phyloP scores from a whole-genome alignment of 2,113 vertebrate genomes.

The Sapayoa aenigma region DNA sequence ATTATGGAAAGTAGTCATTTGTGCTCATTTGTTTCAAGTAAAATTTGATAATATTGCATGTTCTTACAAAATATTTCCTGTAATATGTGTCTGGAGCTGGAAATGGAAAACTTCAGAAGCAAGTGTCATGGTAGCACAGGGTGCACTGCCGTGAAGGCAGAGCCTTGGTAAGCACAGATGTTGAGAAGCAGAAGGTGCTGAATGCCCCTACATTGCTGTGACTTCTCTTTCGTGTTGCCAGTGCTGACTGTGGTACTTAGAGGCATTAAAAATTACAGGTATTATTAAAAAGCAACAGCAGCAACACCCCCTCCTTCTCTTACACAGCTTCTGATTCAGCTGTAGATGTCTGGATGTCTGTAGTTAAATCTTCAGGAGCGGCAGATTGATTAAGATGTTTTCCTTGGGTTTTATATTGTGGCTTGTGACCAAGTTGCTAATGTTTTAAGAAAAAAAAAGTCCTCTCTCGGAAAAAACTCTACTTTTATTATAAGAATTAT shows the following conservation, averaged over 20 bases:
- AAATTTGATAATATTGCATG: background rate
- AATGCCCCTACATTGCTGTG: accelerated
- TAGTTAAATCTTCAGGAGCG: conserved; percentile 40
- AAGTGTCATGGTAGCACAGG: background rate
- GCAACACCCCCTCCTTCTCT: background rate
- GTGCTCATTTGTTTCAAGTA: background rate
- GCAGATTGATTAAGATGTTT: conserved; percentile 68
- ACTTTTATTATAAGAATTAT: conserved; percentile 44
- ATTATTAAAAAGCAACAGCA: background rate
- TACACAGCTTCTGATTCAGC: background rate
- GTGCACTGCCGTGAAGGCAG: background rate
- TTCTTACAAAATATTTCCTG: background rate
- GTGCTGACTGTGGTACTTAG: background rate
- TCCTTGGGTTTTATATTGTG: conserved; percentile 56
- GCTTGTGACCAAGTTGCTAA: conserved; percentile 52
- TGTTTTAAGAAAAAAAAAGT: background rate
- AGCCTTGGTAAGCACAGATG: background rate
- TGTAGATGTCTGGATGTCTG: background rate
- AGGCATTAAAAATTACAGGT: background rate
- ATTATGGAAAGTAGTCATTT: background rate
- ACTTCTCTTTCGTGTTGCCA: background rate
- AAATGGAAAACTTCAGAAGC: background rate
- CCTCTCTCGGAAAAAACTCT: background rate
- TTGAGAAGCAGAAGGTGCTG: background rate
- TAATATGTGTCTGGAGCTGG: background rate